These are phyloP conservation scores for Lampris incognitus DNA, from an alignment of 2,113 vertebrate genomes.

Conservation along the genomic window DNA sequence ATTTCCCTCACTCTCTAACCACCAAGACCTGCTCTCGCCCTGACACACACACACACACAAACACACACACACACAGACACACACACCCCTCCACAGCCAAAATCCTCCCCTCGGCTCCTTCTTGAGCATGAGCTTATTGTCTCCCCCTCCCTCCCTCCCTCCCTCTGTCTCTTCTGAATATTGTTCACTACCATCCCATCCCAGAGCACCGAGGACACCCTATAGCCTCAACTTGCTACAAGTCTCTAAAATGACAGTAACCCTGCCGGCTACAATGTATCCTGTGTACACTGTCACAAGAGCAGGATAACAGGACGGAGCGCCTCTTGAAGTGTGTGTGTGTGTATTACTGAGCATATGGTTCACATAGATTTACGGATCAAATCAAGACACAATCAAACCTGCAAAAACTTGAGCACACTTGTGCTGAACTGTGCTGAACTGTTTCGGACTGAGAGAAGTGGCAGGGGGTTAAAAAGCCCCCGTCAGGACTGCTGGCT, in stretches of 20 bases:
- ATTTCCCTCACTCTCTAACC: slow-evolving; percentile 58
- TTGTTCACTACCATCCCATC: slow-evolving; percentile 67
- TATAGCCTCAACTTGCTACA: neutral
- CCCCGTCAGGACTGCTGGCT: too few relatives aligned
- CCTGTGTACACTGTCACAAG: neutral
- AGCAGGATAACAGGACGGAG: neutral
- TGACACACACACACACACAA: slow-evolving; percentile 30
- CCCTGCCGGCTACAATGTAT: neutral
- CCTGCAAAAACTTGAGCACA: too few relatives aligned
- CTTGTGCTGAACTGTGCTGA: too few relatives aligned
- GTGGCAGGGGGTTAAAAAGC: too few relatives aligned
- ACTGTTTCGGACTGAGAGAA: too few relatives aligned
- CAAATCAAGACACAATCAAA: too few relatives aligned
- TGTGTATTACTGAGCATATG: too few relatives aligned
- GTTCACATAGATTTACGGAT: too few relatives aligned
- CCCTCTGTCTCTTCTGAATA: slow-evolving; percentile 11
- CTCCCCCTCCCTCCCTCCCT: slow-evolving; percentile 39
- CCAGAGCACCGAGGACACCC: slow-evolving; percentile 67
- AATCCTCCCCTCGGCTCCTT: slow-evolving; percentile 44
- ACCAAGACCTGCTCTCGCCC: slow-evolving; percentile 70
- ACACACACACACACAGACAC: slow-evolving; percentile 36
- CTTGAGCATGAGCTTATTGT: slow-evolving; percentile 17
- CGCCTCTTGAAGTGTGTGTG: too few relatives aligned
- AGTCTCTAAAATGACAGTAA: too few relatives aligned
- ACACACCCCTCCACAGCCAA: slow-evolving; percentile 21